A percentile compares a stretch with the other conserved stretches of the same genome.
Conservation (phyloP, 2,113 vertebrate genomes). For the Nibea coibor region DNA sequence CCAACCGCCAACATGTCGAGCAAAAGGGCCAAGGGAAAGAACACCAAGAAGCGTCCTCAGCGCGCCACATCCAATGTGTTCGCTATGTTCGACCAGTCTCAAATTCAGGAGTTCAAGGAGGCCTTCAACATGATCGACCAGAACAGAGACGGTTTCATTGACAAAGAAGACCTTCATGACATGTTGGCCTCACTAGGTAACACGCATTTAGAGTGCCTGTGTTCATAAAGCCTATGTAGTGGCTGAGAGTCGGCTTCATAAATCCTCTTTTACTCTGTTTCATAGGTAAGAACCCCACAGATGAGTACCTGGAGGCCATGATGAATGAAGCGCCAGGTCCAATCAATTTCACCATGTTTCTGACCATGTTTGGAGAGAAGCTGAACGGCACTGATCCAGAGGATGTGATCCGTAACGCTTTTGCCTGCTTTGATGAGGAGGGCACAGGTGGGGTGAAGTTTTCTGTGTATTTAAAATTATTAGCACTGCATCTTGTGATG, state of each 20-base stretch:
- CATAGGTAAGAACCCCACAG: slow-evolving; percentile 93
- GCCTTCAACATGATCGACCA: slow-evolving; percentile 97
- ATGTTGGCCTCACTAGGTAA: slow-evolving; percentile 94
- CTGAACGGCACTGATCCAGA: slow-evolving; percentile 87
- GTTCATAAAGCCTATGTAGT: neutral
- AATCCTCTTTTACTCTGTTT: neutral
- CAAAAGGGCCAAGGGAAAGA: slow-evolving; percentile 96
- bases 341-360: slow-evolving; percentile 98
- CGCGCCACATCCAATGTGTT: slow-evolving; percentile 95
- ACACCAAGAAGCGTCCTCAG: slow-evolving; percentile 96
- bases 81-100: slow-evolving; percentile 95
- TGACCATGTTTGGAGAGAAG: slow-evolving; percentile 98
- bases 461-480: neutral
- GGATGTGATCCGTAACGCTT: slow-evolving; percentile 94
- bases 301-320: slow-evolving; percentile 94
- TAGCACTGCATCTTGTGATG: neutral
- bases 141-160: slow-evolving; percentile 94
- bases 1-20: slow-evolving; percentile 87
- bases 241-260: neutral
- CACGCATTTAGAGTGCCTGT: neutral
- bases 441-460: slow-evolving; percentile 84
- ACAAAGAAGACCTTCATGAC: slow-evolving; percentile 94
- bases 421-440: slow-evolving; percentile 96
- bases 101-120: slow-evolving; percentile 96
- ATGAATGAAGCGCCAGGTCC: slow-evolving; percentile 96